Base-by-base conservation (phyloP, 2,888 invertebrate species). In the Chromoteleia sp. region DNA sequence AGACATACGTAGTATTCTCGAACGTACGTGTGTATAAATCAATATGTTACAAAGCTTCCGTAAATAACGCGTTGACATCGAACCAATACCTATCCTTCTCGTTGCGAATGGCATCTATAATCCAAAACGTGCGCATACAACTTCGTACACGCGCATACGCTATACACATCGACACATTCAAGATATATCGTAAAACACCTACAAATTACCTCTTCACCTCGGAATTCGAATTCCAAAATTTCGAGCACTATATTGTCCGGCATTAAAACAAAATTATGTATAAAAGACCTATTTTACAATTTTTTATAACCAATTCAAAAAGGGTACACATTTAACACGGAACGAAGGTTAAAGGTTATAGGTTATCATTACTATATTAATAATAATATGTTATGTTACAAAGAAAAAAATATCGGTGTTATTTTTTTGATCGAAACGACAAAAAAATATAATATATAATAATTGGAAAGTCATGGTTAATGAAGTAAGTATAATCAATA, bases 21-120 rank as follows among this genome's bases (percentile, higher is more conserved):
- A 63, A 5, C 43, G 75, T 43, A 52, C 33, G 21, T 54, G 48
- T 56, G 48, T 54, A 58, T 71, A 68, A 84, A 86, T 86, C 85
- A 75, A 86, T 84, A 85, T 84, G 80, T 83, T 86, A 84, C 84
- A 61, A 82, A 70, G 71, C 67, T 67, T 41, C 30, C 85, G 82
- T 84, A 86, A 87, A 87, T 85, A 87, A 87, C 82, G 39, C 83
- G 86, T 82, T 82, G 87, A 87, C 86, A 84, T 82, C 81, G 63
- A 82, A 56, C 82, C 77, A 83, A 86, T 84, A 85, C 76, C 84
- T 74, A 75, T 75, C 76, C 21, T 36, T 19, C 74, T 63, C 45
- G 67, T 61, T 63, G 5, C 63, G 21, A 61, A 36, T 59, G 45
- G 56, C 61, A 70, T 70, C 63, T 68, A 70, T 52, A 70, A 70